Conservation (phyloP, 2,797 vertebrate species). For the Darevskia mixta region DNA sequence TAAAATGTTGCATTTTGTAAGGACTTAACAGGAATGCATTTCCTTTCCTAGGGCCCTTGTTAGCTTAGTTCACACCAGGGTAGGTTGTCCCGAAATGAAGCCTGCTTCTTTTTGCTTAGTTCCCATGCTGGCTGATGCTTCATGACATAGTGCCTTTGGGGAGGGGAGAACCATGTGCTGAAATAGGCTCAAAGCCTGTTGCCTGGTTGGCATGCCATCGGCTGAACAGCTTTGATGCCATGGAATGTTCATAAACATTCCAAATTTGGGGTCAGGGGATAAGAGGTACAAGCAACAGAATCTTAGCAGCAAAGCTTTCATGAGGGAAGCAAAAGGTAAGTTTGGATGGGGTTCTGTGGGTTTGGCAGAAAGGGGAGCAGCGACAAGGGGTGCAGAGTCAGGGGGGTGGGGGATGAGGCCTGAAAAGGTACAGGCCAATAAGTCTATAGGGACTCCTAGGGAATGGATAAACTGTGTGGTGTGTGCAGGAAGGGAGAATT, state of each 20-base stretch:
- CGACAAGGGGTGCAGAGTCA: no score
- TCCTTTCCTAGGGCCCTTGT: not conserved
- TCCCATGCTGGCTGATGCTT: not conserved
- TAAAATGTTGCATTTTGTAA: not conserved
- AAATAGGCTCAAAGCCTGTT: not conserved
- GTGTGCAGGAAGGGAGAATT: not conserved
- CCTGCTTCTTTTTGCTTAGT: not conserved
- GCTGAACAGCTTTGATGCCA: not conserved
- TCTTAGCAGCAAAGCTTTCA: not conserved
- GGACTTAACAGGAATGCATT: not conserved
- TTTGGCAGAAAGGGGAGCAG: not conserved
- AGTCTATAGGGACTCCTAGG: not conserved
- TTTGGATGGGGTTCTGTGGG: not conserved
- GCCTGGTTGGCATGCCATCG: not conserved
- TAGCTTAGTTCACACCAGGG: not conserved
- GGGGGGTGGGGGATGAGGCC: no score
- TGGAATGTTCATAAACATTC: not conserved
- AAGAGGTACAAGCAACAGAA: not conserved
- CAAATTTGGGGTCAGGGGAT: not conserved
- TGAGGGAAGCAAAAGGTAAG: not conserved
- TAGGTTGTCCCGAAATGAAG: not conserved
- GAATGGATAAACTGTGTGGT: not conserved
- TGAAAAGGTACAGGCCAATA: not conserved
- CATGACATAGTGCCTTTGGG: no score
- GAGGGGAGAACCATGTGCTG: no score